phyloP scores from a whole-genome alignment of 2,113 vertebrate species.

The Macrotus californicus region DNA sequence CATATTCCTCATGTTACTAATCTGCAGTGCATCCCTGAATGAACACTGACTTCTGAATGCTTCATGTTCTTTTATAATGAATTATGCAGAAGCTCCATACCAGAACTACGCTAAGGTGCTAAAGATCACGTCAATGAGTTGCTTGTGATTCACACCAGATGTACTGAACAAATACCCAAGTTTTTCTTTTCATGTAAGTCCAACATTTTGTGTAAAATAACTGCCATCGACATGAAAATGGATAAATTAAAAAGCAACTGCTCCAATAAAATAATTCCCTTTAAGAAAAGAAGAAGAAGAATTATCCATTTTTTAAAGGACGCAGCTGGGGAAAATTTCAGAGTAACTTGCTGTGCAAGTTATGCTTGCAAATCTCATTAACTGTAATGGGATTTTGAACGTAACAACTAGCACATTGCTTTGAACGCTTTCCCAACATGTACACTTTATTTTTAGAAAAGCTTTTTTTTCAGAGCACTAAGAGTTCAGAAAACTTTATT shows the following conservation, averaged over 20 bases:
- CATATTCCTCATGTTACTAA: conserved; percentile 63
- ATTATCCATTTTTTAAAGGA: neutral
- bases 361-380: conserved; percentile 58
- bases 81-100: conserved; percentile 74
- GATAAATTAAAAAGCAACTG: conserved; percentile 50
- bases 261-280: conserved; percentile 35
- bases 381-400: conserved; percentile 54
- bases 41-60: conserved; percentile 66
- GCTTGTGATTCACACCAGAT: conserved; percentile 56
- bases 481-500: conserved; percentile 38
- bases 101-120: conserved; percentile 65
- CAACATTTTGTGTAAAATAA: conserved; percentile 41
- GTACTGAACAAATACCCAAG: conserved; percentile 44
- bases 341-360: conserved; percentile 25
- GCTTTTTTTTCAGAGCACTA: conserved; percentile 18
- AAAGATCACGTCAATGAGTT: conserved; percentile 57
- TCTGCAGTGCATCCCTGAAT: conserved; percentile 65
- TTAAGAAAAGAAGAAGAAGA: neutral
- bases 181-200: conserved; percentile 22
- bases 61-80: conserved; percentile 77
- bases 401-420: conserved; percentile 30
- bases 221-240: conserved; percentile 42
- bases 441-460: conserved; percentile 56
- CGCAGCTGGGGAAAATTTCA: conserved; percentile 48
- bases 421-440: conserved; percentile 45